These are phyloP conservation scores for Mastomys coucha DNA, from an alignment of 2,113 vertebrate genomes.

Conservation along the genomic window DNA sequence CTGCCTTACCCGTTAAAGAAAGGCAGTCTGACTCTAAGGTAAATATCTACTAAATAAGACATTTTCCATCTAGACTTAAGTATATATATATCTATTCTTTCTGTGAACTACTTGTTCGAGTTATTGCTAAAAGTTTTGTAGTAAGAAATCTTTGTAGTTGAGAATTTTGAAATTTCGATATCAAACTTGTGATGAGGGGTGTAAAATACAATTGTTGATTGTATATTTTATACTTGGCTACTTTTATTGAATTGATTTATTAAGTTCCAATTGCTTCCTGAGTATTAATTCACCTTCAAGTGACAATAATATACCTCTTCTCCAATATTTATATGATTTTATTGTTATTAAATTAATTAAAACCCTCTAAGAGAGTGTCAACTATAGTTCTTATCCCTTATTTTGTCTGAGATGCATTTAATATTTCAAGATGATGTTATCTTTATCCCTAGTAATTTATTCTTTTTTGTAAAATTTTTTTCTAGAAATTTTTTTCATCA, in stretches of 20 bases:
- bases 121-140: slow-evolving; percentile 20
- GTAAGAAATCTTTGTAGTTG: neutral
- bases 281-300: neutral
- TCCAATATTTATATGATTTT: slow-evolving; percentile 14
- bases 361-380: neutral
- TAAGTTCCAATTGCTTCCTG: neutral
- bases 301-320: slow-evolving; percentile 22
- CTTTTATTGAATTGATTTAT: neutral
- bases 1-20: neutral
- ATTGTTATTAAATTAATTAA: slow-evolving; percentile 39
- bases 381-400: neutral
- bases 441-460: neutral
- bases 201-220: neutral
- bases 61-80: neutral
- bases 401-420: neutral
- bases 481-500: neutral
- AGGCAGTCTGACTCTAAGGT: neutral
- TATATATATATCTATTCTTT: neutral
- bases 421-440: slow-evolving; percentile 2
- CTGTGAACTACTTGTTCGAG: neutral
- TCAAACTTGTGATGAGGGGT: neutral
- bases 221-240: neutral
- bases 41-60: slow-evolving; percentile 12
- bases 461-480: neutral
- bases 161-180: neutral